phyloP scores from a whole-genome alignment of 2,113 vertebrate genomes.

The Mobula birostris region DNA sequence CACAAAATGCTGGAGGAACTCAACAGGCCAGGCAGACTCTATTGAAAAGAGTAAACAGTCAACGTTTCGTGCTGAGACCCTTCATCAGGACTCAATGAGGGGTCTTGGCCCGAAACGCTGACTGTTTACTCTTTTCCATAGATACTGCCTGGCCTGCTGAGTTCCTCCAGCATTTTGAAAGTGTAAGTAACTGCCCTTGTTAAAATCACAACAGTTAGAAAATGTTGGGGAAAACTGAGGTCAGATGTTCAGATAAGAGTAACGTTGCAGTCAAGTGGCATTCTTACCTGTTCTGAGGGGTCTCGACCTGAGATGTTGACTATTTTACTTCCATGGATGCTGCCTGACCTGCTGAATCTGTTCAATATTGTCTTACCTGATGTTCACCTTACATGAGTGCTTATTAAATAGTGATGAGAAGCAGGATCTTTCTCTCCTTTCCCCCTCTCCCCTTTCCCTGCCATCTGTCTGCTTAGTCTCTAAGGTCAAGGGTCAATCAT shows the following conservation, averaged over 20 bases:
- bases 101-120: no score
- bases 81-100: no score
- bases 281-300: not conserved
- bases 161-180: no score
- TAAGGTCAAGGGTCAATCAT: not conserved
- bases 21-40: no score
- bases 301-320: no score
- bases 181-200: not conserved
- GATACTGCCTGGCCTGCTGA: no score
- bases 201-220: not conserved
- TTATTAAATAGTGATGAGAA: not conserved
- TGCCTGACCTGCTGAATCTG: no score
- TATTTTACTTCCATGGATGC: no score
- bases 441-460: not conserved
- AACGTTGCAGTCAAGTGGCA: not conserved
- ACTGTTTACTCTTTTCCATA: no score
- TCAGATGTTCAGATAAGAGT: not conserved
- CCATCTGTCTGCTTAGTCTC: not conserved
- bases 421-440: not conserved
- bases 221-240: not conserved
- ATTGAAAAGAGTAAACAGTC: no score
- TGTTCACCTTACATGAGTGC: not conserved
- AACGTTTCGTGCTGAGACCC: no score
- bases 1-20: no score
- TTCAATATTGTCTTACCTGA: not conserved